Evolutionary conservation across 2,113 vertebrate species (phyloP), one percentile per base, ranked within the genome.

Genomic region (Lasiurus borealis): DNA sequence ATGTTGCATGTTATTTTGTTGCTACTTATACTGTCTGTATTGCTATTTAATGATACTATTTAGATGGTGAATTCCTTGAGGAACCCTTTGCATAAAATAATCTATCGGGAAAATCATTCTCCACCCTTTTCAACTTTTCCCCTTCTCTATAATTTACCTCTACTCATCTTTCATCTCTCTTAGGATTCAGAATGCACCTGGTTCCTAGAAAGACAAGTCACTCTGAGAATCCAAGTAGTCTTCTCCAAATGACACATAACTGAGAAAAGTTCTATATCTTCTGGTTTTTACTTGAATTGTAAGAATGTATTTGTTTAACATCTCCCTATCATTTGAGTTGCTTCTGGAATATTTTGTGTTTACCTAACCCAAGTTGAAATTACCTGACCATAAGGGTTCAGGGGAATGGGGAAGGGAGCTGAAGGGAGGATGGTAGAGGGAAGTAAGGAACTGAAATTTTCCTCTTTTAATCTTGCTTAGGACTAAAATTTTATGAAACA

Each of bases 401-500:
- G 57, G 36, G 8, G 44, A 77, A 72, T 83, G 68, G 87, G 52
- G 12, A 82, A 82, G 44, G 73, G 29, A 62, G 1, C 34, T 83
- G 4, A 68, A 25, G 48, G 13, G 36, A 68, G n/a, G 34, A 86
- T 64, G 29, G 25, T 64, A 90, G 75, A 92, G 29, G n/a, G 87
- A 44, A 6, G n/a, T 52, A 50, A 31, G 21, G 23, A 90, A 57
- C 13, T 36, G 16, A 62, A 52, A 69, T n/a, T 73, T 68, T 36
- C 10, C 27, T 31, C 1, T 44, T 76, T 89, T 88, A 94, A 31
- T 62, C 44, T 94, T 94, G 31, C 16, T 73, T 88, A 52, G n/a
- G 34, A 78, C 57, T 66, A 85, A 95, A 91, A 80, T 87, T 72
- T 48, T 54, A 29, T 81, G 85, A 82, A 77, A 78, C 27, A 36